Conservation (phyloP, 2,888 invertebrate genomes). For the Polyommatus icarus region DNA sequence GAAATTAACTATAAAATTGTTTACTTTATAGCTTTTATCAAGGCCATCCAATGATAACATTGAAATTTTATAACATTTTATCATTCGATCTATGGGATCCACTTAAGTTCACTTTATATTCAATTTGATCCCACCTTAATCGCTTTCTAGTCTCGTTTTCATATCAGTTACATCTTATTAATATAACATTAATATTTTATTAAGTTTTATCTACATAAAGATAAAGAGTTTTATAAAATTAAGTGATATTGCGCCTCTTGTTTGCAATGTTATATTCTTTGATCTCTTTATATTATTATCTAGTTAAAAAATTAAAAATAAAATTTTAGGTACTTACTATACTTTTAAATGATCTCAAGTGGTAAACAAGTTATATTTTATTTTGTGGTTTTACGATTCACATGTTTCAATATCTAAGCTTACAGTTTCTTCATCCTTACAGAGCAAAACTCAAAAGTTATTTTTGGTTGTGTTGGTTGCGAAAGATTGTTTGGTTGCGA, state of each 20-base stretch:
- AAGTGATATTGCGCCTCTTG: background rate
- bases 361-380: too few relatives aligned
- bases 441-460: too few relatives aligned
- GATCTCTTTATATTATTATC: background rate
- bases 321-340: background rate
- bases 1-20: constrained; percentile 11
- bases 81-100: background rate
- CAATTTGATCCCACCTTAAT: background rate
- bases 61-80: constrained; percentile 5
- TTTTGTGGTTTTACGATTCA: too few relatives aligned
- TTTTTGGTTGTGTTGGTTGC: too few relatives aligned
- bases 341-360: too few relatives aligned
- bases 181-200: background rate
- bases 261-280: background rate
- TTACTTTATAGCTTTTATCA: constrained; percentile 21
- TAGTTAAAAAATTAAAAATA: too few relatives aligned
- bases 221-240: background rate
- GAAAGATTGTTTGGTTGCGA: too few relatives aligned
- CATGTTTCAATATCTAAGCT: too few relatives aligned
- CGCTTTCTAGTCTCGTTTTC: background rate
- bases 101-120: constrained; percentile 3
- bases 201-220: background rate
- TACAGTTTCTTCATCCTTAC: too few relatives aligned
- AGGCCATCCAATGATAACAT: constrained; percentile 6
- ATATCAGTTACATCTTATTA: constrained; percentile 13